A percentile compares a stretch with the other conserved stretches of the same genome.
Evolutionary conservation across 2,113 vertebrate species (phyloP).

Genomic region (Carettochelys insculpta): DNA sequence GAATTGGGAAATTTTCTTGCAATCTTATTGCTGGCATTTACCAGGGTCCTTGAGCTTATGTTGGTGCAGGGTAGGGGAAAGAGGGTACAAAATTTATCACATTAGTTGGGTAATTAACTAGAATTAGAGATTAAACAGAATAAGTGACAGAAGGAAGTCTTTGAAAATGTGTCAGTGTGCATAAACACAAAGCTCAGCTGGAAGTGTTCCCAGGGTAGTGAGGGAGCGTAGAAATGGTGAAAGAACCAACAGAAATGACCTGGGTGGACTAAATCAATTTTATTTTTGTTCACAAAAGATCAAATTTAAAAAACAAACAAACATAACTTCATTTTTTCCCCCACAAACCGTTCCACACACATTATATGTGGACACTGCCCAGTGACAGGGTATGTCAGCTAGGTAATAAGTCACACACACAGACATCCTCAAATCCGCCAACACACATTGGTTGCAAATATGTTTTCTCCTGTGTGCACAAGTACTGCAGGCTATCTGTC

Average conservation of each 20-base stretch:
- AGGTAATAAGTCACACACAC: neutral
- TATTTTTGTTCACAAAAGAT: neutral
- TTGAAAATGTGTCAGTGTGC: neutral
- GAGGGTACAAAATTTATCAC: constrained; percentile 6
- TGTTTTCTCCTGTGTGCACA: neutral
- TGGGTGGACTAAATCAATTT: rapidly evolving
- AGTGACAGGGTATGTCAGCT: neutral
- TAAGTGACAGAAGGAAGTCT: neutral
- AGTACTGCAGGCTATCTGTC: neutral
- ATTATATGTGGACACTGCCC: neutral
- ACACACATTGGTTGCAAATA: neutral
- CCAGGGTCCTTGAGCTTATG: neutral
- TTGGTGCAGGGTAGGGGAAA: neutral
- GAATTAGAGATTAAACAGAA: constrained; percentile 31
- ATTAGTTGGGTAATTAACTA: neutral
- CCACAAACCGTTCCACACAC: neutral
- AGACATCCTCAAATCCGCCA: no score
- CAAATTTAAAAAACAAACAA: neutral
- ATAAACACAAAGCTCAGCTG: neutral
- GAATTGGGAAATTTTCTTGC: neutral
- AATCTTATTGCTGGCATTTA: neutral
- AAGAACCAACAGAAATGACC: neutral
- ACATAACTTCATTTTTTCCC: neutral
- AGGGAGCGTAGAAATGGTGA: neutral
- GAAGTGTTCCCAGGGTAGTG: neutral